These are phyloP conservation scores for Phoebastria nigripes DNA, from an alignment of 2,797 vertebrate genomes.

Conservation along the genomic window DNA sequence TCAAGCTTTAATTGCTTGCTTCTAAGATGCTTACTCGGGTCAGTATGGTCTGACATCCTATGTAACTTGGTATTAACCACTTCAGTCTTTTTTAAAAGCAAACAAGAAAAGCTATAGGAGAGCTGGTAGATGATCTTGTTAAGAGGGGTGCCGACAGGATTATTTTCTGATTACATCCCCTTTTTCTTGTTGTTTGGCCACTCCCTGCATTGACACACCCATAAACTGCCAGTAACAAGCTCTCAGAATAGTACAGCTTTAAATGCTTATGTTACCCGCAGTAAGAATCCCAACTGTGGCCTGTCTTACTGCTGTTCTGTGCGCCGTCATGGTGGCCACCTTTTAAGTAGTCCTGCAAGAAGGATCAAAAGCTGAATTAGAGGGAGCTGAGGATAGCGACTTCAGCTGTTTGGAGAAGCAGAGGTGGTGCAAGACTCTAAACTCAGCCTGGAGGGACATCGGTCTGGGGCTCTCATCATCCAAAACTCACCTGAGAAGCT, in stretches of 20 bases:
- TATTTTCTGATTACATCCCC: not conserved
- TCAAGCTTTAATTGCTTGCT: not conserved
- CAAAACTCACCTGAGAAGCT: not conserved
- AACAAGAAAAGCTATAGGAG: not conserved
- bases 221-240: rapidly evolving
- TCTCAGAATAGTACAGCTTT: rapidly evolving
- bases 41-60: not conserved
- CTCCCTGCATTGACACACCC: not conserved
- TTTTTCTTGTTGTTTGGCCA: not conserved
- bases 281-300: rapidly evolving
- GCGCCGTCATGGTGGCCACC: rapidly evolving
- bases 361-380: not conserved
- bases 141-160: not conserved
- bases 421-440: rapidly evolving
- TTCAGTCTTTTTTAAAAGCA: not conserved
- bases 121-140: not conserved
- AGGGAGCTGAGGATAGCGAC: not conserved
- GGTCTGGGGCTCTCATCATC: not conserved
- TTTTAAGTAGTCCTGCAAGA: rapidly evolving
- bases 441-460: not conserved
- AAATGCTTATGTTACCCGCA: rapidly evolving
- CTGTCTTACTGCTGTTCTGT: not conserved
- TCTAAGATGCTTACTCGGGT: not conserved
- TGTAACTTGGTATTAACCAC: too few species aligned
- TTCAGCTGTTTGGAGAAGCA: not conserved